Conservation (phyloP, 2,113 vertebrate species). For the Nanorana parkeri region DNA sequence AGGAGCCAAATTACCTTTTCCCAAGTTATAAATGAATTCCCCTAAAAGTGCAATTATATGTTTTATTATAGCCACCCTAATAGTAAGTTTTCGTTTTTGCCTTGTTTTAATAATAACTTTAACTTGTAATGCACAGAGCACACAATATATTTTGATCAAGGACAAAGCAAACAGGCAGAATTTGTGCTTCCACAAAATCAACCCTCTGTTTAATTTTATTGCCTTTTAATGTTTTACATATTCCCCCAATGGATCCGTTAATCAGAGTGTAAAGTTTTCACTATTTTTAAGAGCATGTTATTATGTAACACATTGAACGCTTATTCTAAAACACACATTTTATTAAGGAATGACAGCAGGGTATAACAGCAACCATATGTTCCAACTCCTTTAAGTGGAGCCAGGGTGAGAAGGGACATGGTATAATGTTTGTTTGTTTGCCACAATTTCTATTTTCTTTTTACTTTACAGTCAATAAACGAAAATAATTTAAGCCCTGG, state of each 20-base stretch:
- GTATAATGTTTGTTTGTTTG: slow-evolving; percentile 52
- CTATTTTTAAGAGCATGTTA: slow-evolving; percentile 41
- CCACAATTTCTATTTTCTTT: slow-evolving; percentile 35
- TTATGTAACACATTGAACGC: slow-evolving; percentile 45
- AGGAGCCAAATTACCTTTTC: too few species aligned
- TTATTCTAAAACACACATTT: slow-evolving; percentile 52
- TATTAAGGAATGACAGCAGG: slow-evolving; percentile 56
- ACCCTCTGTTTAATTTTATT: slow-evolving; percentile 53
- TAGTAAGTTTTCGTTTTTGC: too few species aligned
- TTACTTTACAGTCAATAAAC: slow-evolving; percentile 50
- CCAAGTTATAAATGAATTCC: too few species aligned
- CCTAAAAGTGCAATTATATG: too few species aligned
- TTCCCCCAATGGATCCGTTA: slow-evolving; percentile 51
- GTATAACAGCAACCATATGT: slow-evolving; percentile 55
- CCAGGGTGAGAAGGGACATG: slow-evolving; percentile 46
- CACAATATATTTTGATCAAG: slow-evolving; percentile 45
- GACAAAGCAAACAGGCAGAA: slow-evolving; percentile 8
- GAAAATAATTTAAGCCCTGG: slow-evolving; percentile 49
- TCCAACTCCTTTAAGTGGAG: slow-evolving; percentile 40
- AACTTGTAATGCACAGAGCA: neutral
- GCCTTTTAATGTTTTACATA: slow-evolving; percentile 51
- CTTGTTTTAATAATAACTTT: neutral
- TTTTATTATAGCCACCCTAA: too few species aligned
- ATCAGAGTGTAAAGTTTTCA: slow-evolving; percentile 56
- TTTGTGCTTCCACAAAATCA: slow-evolving; percentile 43